These are phyloP conservation scores for Petrolisthes manimaculis DNA, from an alignment of 2,888 invertebrate genomes.

Conservation along the genomic window DNA sequence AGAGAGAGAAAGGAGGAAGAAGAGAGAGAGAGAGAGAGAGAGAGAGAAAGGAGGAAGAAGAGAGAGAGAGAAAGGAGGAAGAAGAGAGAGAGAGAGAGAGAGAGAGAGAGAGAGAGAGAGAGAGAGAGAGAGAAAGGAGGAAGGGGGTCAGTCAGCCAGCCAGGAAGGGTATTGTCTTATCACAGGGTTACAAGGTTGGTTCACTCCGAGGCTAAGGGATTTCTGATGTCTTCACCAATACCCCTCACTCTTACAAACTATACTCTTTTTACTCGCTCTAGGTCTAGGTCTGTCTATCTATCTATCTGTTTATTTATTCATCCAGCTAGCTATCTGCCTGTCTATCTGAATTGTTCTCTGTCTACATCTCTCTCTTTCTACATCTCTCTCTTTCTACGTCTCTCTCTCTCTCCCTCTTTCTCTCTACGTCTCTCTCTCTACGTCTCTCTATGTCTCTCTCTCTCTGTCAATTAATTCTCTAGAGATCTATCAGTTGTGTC, in stretches of 20 bases:
- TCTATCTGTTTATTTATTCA: no score
- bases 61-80: not conserved
- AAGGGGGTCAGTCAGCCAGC: not conserved
- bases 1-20: no score
- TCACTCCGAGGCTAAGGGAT: no score
- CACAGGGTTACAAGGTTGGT: no score
- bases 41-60: not conserved
- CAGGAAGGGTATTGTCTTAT: no score
- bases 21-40: not conserved
- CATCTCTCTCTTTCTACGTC: slow-evolving; percentile 7
- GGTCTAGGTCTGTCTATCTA: no score
- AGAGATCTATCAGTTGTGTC: not conserved
- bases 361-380: not conserved
- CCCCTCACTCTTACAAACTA: no score
- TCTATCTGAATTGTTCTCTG: no score
- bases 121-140: slow-evolving; percentile 3
- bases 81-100: slow-evolving; percentile 41
- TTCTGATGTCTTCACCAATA: no score
- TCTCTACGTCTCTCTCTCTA: slow-evolving; percentile 21
- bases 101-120: slow-evolving; percentile 40
- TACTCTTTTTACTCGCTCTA: no score
- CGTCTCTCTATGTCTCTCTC: slow-evolving; percentile 22
- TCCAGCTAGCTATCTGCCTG: not conserved
- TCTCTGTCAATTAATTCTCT: not conserved
- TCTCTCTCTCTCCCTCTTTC: no score